Evolutionary conservation across 2,797 vertebrate genomes (phyloP), one percentile per base, ranked within the genome.

Genomic region (Siniperca undulata): DNA sequence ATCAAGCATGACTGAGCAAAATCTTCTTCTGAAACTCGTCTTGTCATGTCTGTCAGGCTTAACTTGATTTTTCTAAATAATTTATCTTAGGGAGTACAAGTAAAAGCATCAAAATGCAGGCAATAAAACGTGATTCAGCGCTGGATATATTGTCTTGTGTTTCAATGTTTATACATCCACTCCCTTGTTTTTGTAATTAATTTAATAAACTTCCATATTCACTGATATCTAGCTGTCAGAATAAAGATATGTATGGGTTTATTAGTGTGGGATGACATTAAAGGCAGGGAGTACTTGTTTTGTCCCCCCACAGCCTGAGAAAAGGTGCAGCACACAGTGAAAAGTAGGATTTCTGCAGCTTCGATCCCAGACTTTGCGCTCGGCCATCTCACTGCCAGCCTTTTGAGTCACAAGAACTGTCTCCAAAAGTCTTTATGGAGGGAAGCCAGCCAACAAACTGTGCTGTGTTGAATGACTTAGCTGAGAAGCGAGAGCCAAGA

Each of bases 391-490:
- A 1, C 70, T 70, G 65, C 65, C 55, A 83, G 66, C 60, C n/a
- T 52, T 79, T 64, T 50, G 42, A 46, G 50, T 74, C 52, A 22
- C 58, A 30, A 65, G 66, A 56, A 24, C 67, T 19, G 73, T 46
- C 36, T 85, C 71, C 20, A 44, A 50, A 72, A 62, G 58, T 78
- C 74, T 84, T 74, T 62, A 60, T 14, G 20, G 48, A 76, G 71
- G 83, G 53, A 71, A 65, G 16, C 22, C 22, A 0, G 82, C 84
- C 86, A 86, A 75, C 62, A 74, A 66, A 71, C 60, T 27, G 50
- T 17, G 40, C 55, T 14, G 40, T 20, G 69, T 50, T 77, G 70
- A 88, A 85, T 73, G 84, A 84, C 74, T 67, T 66, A 4, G 44
- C 61, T 30, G 60, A 42, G 66, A 69, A 74, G 59, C 16, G 5